Evolutionary conservation across 2,113 vertebrate genomes (phyloP), one percentile per base, ranked within the genome.

Genomic region (Polyodon spathula): DNA sequence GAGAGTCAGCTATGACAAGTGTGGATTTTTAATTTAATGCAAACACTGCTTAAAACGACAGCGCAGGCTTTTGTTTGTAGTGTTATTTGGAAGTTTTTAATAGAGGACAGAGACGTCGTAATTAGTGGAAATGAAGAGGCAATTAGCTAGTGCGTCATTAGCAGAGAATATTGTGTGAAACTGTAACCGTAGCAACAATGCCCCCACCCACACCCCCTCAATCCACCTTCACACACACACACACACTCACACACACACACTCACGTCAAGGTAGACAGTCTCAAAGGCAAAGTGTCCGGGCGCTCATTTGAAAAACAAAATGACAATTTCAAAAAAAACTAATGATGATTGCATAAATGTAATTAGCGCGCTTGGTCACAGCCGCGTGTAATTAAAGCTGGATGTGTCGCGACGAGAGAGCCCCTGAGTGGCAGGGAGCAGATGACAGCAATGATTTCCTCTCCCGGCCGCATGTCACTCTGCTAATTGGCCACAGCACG

Each of bases 321-420:
- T 89, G 93, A 95, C 89, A 95, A 95, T 97, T 97, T 97, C 95
- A 97, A 97, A n/a, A 97, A n/a, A n/a, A n/a, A 93, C 95, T 94
- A 96, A 96, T 92, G 84, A 82, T 80, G 92, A 94, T 95, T 93
- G 94, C 92, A 97, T 97, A 95, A 95, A 97, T 97, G 96, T 93
- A 97, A 98, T 97, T 97, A 97, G 89, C 89, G 88, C 87, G 78
- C 93, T 94, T 93, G 94, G 86, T 86, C 94, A 98, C 88, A 90
- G 88, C 85, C 81, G 66, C 86, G 83, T 90, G 86, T 89, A 89
- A 90, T 90, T 90, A 89, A 89, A 12, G 27, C 17, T 60, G 16
- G 6, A 55, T 54, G 64, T 37, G 56, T 68, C 59, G 39, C 60
- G 60, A 14, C 63, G 0, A 37, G 65, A 65, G 64, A 64, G 68